Conservation (phyloP, 2,797 vertebrate genomes). For the Lepidocolaptes lacrymiger region DNA sequence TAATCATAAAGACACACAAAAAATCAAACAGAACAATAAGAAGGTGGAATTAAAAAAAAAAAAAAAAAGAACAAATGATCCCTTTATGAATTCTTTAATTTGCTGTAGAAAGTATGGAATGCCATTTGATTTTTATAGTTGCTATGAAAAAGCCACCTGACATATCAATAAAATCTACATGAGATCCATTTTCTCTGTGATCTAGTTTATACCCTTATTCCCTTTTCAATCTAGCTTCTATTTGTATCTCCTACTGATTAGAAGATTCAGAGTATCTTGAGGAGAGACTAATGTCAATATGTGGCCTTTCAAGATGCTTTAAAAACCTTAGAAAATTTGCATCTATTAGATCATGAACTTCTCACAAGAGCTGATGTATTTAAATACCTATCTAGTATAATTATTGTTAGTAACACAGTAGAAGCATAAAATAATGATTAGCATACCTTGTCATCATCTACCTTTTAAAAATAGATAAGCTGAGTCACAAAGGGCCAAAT, state of each 20-base stretch:
- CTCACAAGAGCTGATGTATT: not conserved
- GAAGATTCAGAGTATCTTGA: not conserved
- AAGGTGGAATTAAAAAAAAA: not conserved
- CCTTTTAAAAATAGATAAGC: not conserved
- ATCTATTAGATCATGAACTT: not conserved
- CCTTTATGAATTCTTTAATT: not conserved
- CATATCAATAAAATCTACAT: not conserved
- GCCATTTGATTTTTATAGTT: not conserved
- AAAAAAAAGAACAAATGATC: not conserved
- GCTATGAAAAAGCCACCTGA: not conserved
- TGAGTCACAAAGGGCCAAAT: not conserved
- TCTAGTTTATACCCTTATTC: not conserved
- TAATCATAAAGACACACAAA: not conserved
- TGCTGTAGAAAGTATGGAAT: not conserved
- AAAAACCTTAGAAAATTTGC: not conserved
- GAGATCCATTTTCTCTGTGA: not conserved
- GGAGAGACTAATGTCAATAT: not conserved
- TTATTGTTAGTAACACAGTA: not conserved
- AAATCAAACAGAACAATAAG: not conserved
- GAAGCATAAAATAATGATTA: not conserved
- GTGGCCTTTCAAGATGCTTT: not conserved
- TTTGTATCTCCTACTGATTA: not conserved
- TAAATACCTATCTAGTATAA: not conserved
- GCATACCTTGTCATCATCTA: not conserved
- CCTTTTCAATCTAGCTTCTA: not conserved